phyloP scores from a whole-genome alignment of 2,113 vertebrate genomes.

The Bubo bubo region DNA sequence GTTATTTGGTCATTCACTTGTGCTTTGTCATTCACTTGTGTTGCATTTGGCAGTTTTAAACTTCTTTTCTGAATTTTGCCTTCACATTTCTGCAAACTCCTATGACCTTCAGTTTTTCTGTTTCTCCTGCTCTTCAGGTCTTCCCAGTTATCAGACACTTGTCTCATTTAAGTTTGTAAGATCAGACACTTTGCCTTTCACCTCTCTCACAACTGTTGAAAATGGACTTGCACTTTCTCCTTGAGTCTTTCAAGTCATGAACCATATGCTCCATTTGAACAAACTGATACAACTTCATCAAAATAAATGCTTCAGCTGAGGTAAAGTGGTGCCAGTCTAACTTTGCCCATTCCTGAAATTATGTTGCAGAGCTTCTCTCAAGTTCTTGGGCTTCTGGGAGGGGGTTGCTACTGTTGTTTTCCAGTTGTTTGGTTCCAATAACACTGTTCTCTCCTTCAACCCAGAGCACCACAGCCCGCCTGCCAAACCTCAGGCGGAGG shows the following conservation, averaged over 20 bases:
- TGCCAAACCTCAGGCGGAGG: not conserved
- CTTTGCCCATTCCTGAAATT: not conserved
- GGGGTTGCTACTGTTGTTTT: not conserved
- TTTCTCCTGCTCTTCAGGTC: not conserved
- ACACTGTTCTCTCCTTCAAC: not conserved
- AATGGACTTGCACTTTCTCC: not conserved
- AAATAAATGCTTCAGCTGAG: not conserved
- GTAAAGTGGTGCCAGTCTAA: not conserved
- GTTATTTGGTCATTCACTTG: not conserved
- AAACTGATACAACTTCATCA: not conserved
- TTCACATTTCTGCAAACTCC: not conserved
- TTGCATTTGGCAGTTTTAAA: not conserved
- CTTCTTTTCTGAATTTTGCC: not conserved
- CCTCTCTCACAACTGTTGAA: not conserved
- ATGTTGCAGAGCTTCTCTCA: not conserved
- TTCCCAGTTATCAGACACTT: not conserved
- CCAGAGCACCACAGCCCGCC: fast-evolving
- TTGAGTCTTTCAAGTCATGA: not conserved
- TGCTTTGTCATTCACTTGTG: not conserved
- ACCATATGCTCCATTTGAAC: fast-evolving
- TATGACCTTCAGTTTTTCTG: not conserved
- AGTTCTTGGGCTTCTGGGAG: not conserved
- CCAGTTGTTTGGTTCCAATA: not conserved
- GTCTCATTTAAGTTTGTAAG: not conserved
- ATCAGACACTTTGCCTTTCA: not conserved